A percentile compares a stretch with the other conserved stretches of the same genome.
Evolutionary conservation across 1,140 invertebrate genomes (phyloP).

Genomic region (Drosophila navojoa): DNA sequence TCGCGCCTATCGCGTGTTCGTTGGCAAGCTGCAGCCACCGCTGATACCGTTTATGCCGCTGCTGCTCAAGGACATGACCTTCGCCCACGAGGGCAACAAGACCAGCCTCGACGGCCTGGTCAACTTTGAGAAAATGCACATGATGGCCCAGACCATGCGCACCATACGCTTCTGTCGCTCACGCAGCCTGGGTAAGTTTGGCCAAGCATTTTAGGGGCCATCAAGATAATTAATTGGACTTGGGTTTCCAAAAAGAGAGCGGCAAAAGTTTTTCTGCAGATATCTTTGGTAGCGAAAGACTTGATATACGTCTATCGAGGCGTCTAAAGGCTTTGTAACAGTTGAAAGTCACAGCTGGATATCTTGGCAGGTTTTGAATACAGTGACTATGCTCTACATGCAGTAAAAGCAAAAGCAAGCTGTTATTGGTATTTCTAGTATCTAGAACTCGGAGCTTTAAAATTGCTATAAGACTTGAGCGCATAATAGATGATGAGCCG

Average conservation of each 20-base stretch:
- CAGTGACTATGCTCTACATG: too few species aligned
- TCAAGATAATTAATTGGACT: not conserved
- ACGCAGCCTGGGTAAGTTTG: conserved; percentile 87
- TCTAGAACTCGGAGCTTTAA: too few species aligned
- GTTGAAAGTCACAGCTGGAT: too few species aligned
- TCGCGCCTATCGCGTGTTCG: conserved; percentile 88
- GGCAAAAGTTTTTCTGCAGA: not conserved
- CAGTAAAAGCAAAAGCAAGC: too few species aligned
- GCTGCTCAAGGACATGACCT: conserved; percentile 94
- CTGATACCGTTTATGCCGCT: conserved; percentile 95
- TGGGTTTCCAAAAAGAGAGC: not conserved
- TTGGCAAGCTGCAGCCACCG: conserved; percentile 91
- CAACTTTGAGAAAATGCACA: conserved; percentile 97
- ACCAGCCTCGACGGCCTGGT: conserved; percentile 92
- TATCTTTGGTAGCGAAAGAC: too few species aligned
- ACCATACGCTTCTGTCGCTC: conserved; percentile 90
- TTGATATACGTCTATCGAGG: too few species aligned
- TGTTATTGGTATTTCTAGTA: too few species aligned
- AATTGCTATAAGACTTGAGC: too few species aligned
- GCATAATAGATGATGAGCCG: too few species aligned
- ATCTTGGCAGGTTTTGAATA: too few species aligned
- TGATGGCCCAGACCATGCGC: conserved; percentile 93
- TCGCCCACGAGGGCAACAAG: conserved; percentile 95
- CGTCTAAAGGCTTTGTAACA: too few species aligned
- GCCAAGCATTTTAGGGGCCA: too few species aligned